Evolutionary conservation across 2,888 invertebrate species (phyloP).

Genomic region (Subacronicta megacephala): DNA sequence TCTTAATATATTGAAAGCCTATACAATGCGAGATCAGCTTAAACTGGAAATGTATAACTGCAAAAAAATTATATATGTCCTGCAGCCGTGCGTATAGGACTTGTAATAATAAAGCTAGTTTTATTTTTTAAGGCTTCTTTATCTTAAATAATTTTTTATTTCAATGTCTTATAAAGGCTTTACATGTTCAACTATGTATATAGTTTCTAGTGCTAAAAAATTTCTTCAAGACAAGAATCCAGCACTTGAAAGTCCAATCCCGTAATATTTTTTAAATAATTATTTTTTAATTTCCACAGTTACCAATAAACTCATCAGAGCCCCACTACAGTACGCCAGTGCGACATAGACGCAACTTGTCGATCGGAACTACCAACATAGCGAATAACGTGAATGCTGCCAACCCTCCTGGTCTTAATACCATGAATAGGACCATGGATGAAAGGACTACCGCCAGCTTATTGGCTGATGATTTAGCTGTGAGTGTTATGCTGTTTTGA

Average conservation of each 20-base stretch:
- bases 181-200: neutral
- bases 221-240: neutral
- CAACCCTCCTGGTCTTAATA: slow-evolving; percentile 72
- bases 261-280: neutral
- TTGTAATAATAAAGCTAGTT: no score
- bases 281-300: slow-evolving; percentile 50
- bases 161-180: neutral
- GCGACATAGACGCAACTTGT: slow-evolving; percentile 83
- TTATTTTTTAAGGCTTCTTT: no score
- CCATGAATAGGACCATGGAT: slow-evolving; percentile 90
- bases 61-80: no score
- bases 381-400: slow-evolving; percentile 74
- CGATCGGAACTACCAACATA: slow-evolving; percentile 84
- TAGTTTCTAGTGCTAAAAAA: neutral
- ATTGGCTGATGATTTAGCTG: slow-evolving; percentile 90
- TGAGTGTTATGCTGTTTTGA: slow-evolving; percentile 69
- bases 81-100: no score
- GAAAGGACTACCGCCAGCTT: slow-evolving; percentile 89
- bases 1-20: no score
- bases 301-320: slow-evolving; percentile 78
- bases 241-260: neutral
- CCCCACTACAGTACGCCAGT: slow-evolving; percentile 88
- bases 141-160: no score
- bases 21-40: no score
- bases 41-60: no score